Base-by-base conservation (phyloP, 2,888 invertebrate genomes). In the Biston stratarius region DNA sequence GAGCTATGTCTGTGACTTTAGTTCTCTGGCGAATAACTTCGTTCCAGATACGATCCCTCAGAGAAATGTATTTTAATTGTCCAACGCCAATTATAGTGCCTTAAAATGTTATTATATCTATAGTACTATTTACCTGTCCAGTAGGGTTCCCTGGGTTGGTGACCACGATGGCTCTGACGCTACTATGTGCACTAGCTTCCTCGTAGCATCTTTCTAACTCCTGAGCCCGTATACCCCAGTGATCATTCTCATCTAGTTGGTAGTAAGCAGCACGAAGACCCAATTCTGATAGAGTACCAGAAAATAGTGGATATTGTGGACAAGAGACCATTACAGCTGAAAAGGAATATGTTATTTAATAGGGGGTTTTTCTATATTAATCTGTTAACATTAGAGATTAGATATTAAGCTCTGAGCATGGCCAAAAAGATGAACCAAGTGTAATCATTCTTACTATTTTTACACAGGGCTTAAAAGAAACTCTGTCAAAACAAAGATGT, bases 91-190 rank as follows among this genome's bases (percentile, higher is more conserved):
- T 3, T 24, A 24, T 24, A 2, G 11, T n/a, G 12, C 9, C 2
- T 42, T 44, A 8, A 5, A 11, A 44, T 11, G 11, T 11, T 11
- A 42, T 11, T 11, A 24, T 44, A 2, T 1, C 44, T 11, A 44
- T 44, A 8, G 38, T 0, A n/a, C n/a, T n/a, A n/a, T 10, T 48
- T 48, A 88, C 90, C 89, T 97, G 96, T n/a, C 99, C 99, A 24
- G 99, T 99, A 10, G 99, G 99, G 90, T 99, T 99, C 64, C 99
- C 99, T 0, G 99, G 99, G 91, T 99, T 99, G 78, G 99, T 99
- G 55, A 99, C 96, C 14, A 98, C 98, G 53, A 99, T 94, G 0
- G 97, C 98, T 60, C 98, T 95, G 0, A 98, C 98, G 68, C 94
- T 92, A 84, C 96, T 95, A 0, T 80, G 80, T 67, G 94, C 91